These are phyloP conservation scores for Pristis pectinata DNA, from an alignment of 2,797 vertebrate genomes.

Conservation along the genomic window DNA sequence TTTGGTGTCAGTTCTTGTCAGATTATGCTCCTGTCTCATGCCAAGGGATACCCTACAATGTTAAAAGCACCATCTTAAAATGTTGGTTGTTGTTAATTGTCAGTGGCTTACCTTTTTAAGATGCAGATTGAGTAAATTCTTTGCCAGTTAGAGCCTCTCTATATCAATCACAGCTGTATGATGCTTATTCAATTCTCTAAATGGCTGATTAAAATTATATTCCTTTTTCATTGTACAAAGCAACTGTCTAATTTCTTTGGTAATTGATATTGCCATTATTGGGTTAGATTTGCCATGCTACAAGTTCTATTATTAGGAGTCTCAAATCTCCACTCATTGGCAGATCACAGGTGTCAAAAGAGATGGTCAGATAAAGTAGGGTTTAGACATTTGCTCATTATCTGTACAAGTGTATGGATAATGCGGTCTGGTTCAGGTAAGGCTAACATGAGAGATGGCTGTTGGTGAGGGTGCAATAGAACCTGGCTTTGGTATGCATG, in stretches of 20 bases:
- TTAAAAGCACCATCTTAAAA: neutral
- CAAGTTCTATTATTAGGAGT: neutral
- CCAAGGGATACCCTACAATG: neutral
- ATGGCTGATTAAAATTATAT: constrained; percentile 40
- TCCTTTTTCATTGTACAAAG: constrained; percentile 42
- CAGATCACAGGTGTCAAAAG: neutral
- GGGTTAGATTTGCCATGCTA: constrained; percentile 39
- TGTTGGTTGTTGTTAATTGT: neutral
- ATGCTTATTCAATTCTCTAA: constrained; percentile 45
- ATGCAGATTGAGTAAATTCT: constrained; percentile 45
- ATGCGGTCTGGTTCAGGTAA: constrained; percentile 36
- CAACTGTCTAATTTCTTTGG: constrained; percentile 47
- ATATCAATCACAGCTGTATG: constrained; percentile 50
- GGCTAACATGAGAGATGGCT: constrained; percentile 42
- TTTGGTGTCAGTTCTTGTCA: neutral
- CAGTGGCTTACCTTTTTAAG: constrained; percentile 13
- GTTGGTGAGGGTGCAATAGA: constrained; percentile 44
- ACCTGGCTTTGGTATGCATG: constrained; percentile 38
- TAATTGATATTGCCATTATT: constrained; percentile 46
- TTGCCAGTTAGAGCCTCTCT: constrained; percentile 50
- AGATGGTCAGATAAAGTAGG: neutral
- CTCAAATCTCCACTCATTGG: neutral
- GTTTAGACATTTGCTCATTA: constrained; percentile 3
- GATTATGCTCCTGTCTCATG: neutral
- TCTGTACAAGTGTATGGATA: neutral